phyloP scores from a whole-genome alignment of 2,888 invertebrate species.

The Leptopilina myrica region DNA sequence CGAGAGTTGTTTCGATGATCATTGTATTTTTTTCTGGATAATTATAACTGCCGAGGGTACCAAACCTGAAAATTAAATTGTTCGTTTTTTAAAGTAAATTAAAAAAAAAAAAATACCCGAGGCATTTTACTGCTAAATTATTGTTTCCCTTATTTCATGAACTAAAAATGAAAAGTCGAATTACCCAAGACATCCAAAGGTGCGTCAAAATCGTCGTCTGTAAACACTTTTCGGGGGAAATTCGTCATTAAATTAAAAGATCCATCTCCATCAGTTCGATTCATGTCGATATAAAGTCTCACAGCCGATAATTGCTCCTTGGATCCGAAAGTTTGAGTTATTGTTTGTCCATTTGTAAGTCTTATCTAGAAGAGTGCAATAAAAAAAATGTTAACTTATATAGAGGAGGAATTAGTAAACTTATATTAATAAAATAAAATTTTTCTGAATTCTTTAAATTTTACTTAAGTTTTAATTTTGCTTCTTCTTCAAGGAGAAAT shows the following conservation, averaged over 20 bases:
- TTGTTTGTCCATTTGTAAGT: conserved; percentile 84
- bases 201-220: conserved; percentile 90
- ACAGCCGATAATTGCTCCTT: conserved; percentile 95
- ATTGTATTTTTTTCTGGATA: conserved; percentile 80
- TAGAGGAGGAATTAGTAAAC: neutral
- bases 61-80: conserved; percentile 80
- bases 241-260: conserved; percentile 92
- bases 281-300: conserved; percentile 90
- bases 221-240: conserved; percentile 93
- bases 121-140: too few species aligned
- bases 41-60: conserved; percentile 92
- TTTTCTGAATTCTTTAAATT: neutral
- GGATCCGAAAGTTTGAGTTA: conserved; percentile 88
- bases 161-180: neutral
- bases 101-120: too few species aligned
- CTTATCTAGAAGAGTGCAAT: conserved; percentile 80
- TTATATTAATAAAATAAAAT: neutral
- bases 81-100: too few species aligned
- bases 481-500: too few species aligned
- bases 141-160: too few species aligned
- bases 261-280: conserved; percentile 84
- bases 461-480: too few species aligned
- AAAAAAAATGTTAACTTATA: too few species aligned
- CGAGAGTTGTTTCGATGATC: conserved; percentile 46
- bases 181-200: conserved; percentile 90